A percentile compares a stretch with the other conserved stretches of the same genome.
These are phyloP conservation scores for Hesperophylax magnus DNA, from an alignment of 1,140 invertebrate species.

Conservation along the genomic window DNA sequence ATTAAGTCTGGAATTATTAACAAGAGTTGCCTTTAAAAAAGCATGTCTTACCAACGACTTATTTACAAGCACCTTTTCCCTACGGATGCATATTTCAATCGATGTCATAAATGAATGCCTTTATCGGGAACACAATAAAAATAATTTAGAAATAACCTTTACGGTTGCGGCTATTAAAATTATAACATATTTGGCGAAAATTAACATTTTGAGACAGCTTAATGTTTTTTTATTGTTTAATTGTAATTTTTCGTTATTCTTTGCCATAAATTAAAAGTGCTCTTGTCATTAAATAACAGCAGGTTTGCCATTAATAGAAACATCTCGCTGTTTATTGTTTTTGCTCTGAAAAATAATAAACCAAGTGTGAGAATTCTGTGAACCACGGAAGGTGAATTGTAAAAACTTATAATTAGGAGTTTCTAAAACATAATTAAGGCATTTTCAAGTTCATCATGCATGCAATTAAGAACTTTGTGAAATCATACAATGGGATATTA, in stretches of 20 bases:
- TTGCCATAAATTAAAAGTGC: conserved; percentile 2
- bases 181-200: background rate
- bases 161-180: background rate
- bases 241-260: background rate
- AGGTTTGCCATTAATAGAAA: background rate
- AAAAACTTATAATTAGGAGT: background rate
- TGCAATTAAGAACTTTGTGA: background rate
- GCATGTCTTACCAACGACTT: conserved; percentile 32
- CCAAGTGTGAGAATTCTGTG: background rate
- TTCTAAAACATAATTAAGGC: background rate
- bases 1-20: conserved; percentile 55
- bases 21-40: conserved; percentile 14
- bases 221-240: background rate
- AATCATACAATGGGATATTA: background rate
- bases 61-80: conserved; percentile 14
- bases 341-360: background rate
- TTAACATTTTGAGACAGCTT: background rate
- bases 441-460: background rate
- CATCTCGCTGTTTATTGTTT: background rate
- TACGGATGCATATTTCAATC: conserved; percentile 4
- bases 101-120: conserved; percentile 29
- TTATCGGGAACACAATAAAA: conserved; percentile 9
- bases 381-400: background rate
- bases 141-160: background rate
- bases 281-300: background rate